phyloP scores from a whole-genome alignment of 2,797 vertebrate genomes.

The Tokudaia tokunoshimensis region DNA sequence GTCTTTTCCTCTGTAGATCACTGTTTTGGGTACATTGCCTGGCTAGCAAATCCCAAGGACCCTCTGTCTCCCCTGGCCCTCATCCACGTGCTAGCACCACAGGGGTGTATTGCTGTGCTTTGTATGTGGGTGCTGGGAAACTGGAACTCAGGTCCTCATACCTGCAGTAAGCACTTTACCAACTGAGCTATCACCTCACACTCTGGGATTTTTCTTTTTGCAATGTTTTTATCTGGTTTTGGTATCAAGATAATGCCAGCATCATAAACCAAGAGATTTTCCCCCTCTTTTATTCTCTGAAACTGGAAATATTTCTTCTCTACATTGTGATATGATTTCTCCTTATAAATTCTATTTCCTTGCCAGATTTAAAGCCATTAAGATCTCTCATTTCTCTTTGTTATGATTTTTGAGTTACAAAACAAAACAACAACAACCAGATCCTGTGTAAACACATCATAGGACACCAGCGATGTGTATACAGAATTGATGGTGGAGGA shows the following conservation, averaged over 20 bases:
- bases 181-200: background rate
- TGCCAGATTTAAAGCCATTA: background rate
- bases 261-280: background rate
- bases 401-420: background rate
- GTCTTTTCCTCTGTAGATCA: background rate
- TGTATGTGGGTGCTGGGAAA: too few relatives aligned
- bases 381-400: slow-evolving; percentile 8
- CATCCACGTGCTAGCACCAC: background rate
- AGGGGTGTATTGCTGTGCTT: too few relatives aligned
- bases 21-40: background rate
- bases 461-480: background rate
- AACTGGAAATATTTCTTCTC: background rate
- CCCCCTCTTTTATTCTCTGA: background rate
- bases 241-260: slow-evolving; percentile 5
- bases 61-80: background rate
- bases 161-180: background rate
- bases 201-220: background rate
- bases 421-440: background rate
- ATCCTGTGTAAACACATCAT: background rate
- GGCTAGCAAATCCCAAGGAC: too few relatives aligned
- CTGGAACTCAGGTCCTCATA: background rate
- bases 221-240: background rate
- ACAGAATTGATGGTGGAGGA: background rate
- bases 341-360: slow-evolving; percentile 27
- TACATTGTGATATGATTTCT: background rate